Conservation (phyloP, 2,797 vertebrate genomes). For the Rhinichthys osculus region DNA sequence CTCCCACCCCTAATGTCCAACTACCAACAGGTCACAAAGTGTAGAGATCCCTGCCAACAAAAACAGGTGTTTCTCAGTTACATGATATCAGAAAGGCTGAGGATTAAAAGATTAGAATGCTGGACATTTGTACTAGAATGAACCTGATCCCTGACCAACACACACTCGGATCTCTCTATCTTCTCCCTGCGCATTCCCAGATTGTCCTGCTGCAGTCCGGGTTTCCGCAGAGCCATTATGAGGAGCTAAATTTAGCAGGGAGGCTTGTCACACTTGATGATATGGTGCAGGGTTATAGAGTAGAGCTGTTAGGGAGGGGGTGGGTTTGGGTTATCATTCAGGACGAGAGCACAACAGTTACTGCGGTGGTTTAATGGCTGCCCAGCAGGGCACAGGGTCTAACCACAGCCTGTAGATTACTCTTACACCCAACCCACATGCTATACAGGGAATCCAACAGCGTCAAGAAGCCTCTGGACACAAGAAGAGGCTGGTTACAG, state of each 20-base stretch:
- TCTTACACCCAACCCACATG: not conserved
- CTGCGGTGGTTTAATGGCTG: conserved; percentile 36
- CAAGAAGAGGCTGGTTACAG: conserved; percentile 12
- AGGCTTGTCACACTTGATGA: conserved; percentile 62
- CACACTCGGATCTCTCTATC: conserved; percentile 20
- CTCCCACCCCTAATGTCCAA: not conserved
- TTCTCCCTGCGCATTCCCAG: conserved; percentile 40
- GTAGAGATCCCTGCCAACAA: conserved; percentile 44
- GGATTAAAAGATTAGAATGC: conserved; percentile 38
- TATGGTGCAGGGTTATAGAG: conserved; percentile 53
- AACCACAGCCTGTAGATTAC: conserved; percentile 32
- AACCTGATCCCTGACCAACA: conserved; percentile 35
- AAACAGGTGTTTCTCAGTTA: conserved; percentile 58
- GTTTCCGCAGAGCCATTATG: conserved; percentile 52
- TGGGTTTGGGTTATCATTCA: conserved; percentile 68
- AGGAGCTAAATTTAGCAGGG: conserved; percentile 68
- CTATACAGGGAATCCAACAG: conserved; percentile 4
- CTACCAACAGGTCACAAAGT: conserved; percentile 32
- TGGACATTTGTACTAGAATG: conserved; percentile 36
- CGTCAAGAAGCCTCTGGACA: conserved; percentile 2
- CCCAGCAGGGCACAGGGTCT: conserved; percentile 27
- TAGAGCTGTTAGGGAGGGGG: conserved; percentile 53
- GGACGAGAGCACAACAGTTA: conserved; percentile 35
- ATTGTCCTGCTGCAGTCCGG: conserved; percentile 51
- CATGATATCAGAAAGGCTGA: conserved; percentile 28